Conservation (phyloP, 2,888 invertebrate genomes). For the Dusona sp. region DNA sequence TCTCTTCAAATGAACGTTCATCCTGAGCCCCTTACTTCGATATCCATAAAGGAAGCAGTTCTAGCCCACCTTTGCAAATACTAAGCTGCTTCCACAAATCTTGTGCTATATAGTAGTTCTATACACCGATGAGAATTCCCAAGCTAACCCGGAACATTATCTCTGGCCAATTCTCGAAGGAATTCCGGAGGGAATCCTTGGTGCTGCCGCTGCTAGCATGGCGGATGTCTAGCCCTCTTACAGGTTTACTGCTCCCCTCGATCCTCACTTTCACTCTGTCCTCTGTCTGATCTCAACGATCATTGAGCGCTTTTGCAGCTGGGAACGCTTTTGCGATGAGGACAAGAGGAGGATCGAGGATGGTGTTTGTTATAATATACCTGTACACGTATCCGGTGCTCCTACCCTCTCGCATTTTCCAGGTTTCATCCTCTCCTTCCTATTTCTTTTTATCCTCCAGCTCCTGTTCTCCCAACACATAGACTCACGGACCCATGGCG, state of each 20-base stretch:
- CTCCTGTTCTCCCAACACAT: background rate
- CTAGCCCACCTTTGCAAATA: constrained; percentile 33
- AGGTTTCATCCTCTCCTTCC: constrained; percentile 11
- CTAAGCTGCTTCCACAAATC: constrained; percentile 24
- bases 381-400: constrained; percentile 1
- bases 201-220: constrained; percentile 34
- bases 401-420: background rate
- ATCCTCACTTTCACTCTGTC: constrained; percentile 29
- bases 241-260: constrained; percentile 30
- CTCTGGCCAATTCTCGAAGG: constrained; percentile 60
- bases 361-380: constrained; percentile 17
- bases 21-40: constrained; percentile 50
- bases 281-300: constrained; percentile 52
- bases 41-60: constrained; percentile 44
- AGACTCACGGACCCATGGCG: background rate
- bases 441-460: background rate
- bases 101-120: constrained; percentile 11
- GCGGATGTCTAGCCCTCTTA: constrained; percentile 45
- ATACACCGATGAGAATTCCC: constrained; percentile 48
- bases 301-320: constrained; percentile 54
- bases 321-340: constrained; percentile 35
- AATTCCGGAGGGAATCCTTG: constrained; percentile 60
- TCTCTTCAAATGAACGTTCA: constrained; percentile 46
- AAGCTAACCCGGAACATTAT: constrained; percentile 57
- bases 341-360: constrained; percentile 34